These are phyloP conservation scores for Drosophila triauraria DNA, from an alignment of 1,140 invertebrate genomes.

Conservation along the genomic window DNA sequence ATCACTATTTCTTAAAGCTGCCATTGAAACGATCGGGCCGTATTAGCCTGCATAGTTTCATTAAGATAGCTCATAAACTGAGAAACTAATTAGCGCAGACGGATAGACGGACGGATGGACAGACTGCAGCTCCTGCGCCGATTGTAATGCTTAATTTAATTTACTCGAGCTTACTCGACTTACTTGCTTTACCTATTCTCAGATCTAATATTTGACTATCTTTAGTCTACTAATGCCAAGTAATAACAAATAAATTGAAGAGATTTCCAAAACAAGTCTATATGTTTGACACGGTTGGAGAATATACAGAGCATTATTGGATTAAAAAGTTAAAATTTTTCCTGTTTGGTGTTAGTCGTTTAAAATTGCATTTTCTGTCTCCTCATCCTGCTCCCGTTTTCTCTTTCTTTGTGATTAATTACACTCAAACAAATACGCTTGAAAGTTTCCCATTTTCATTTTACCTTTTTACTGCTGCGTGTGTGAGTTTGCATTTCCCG, in stretches of 20 bases:
- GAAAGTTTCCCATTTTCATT: slow-evolving; percentile 60
- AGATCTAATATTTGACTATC: neutral
- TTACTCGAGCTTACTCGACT: no score
- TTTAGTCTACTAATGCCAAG: neutral
- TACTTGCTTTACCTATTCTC: neutral
- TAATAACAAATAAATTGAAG: neutral
- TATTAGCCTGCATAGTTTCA: no score
- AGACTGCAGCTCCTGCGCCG: no score
- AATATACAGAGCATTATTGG: neutral
- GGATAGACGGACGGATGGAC: no score
- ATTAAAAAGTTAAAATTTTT: neutral
- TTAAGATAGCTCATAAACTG: no score
- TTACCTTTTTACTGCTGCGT: slow-evolving; percentile 29
- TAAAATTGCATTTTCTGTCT: neutral
- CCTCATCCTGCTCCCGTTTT: slow-evolving; percentile 5
- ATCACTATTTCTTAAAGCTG: no score
- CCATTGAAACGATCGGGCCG: no score
- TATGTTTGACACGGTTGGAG: neutral
- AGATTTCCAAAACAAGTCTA: neutral
- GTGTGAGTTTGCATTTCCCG: slow-evolving; percentile 79
- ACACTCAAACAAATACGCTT: slow-evolving; percentile 82
- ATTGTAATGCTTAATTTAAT: no score
- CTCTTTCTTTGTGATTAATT: slow-evolving; percentile 75
- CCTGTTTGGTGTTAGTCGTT: slow-evolving; percentile 16
- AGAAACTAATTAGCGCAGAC: no score